phyloP scores from a whole-genome alignment of 2,888 invertebrate genomes.

The Ectemnius cavifrons region DNA sequence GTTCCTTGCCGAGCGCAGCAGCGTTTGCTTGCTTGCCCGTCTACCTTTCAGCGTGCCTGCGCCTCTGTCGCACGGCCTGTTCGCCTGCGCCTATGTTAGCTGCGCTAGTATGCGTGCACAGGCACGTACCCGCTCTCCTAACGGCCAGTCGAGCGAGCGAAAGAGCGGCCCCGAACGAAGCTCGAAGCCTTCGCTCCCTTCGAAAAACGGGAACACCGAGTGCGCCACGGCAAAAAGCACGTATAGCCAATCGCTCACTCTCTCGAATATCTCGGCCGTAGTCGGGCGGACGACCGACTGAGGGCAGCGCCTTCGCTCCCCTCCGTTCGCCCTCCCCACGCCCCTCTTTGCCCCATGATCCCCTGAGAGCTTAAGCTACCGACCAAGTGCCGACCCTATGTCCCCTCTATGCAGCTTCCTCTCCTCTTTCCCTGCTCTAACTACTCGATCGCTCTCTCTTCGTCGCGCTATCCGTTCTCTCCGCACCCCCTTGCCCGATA shows the following conservation, averaged over 20 bases:
- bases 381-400: slow-evolving; percentile 39
- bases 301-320: slow-evolving; percentile 67
- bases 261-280: slow-evolving; percentile 53
- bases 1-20: slow-evolving; percentile 35
- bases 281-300: slow-evolving; percentile 65
- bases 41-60: slow-evolving; percentile 17
- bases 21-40: slow-evolving; percentile 17
- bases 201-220: slow-evolving; percentile 64
- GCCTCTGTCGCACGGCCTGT: slow-evolving; percentile 28
- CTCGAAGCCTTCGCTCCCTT: slow-evolving; percentile 43
- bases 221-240: slow-evolving; percentile 52
- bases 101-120: slow-evolving; percentile 40
- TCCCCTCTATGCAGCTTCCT: slow-evolving; percentile 31
- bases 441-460: slow-evolving; percentile 1
- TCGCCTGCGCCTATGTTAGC: slow-evolving; percentile 19
- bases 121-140: slow-evolving; percentile 12
- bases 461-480: neutral
- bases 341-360: slow-evolving; percentile 32
- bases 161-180: slow-evolving; percentile 53
- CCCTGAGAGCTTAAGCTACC: slow-evolving; percentile 26
- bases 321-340: slow-evolving; percentile 36
- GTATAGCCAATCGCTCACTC: slow-evolving; percentile 55
- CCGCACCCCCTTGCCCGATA: slow-evolving; percentile 1
- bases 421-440: slow-evolving; percentile 16
- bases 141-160: slow-evolving; percentile 37